Percentiles rank a stretch among this genome's conserved stretches.
phyloP scores from a whole-genome alignment of 1,140 invertebrate genomes.

The Zaprionus vittiger region DNA sequence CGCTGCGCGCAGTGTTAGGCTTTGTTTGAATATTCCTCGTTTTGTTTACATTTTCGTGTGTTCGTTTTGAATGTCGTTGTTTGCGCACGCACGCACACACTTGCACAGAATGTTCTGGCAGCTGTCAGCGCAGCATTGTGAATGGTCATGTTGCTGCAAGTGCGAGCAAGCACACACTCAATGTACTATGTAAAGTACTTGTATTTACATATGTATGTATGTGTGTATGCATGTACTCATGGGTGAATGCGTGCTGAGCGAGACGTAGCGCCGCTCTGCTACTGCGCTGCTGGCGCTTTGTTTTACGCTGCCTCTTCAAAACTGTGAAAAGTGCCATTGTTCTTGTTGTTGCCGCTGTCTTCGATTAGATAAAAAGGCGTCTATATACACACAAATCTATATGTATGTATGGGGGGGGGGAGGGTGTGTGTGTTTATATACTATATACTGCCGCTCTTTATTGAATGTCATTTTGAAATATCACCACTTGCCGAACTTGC shows the following conservation, averaged over 20 bases:
- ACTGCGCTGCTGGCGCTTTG: conserved; percentile 51
- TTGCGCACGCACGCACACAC: conserved; percentile 47
- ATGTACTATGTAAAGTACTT: neutral
- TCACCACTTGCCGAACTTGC: conserved; percentile 40
- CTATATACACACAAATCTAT: conserved; percentile 18
- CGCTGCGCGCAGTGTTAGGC: conserved; percentile 13
- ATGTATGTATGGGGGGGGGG: neutral
- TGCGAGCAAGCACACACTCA: conserved; percentile 14
- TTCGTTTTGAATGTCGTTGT: conserved; percentile 29
- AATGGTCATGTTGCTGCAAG: conserved; percentile 55
- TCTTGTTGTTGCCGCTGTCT: conserved; percentile 37
- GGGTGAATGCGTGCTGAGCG: conserved; percentile 10
- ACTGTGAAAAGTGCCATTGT: conserved; percentile 32
- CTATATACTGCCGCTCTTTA: conserved; percentile 38
- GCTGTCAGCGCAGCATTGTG: conserved; percentile 68
- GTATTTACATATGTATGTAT: conserved; percentile 1
- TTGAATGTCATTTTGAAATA: conserved; percentile 71
- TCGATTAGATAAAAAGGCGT: conserved; percentile 68
- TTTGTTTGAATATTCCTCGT: conserved; percentile 34
- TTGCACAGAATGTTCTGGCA: conserved; percentile 61
- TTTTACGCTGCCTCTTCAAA: conserved; percentile 42
- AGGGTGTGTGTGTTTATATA: conserved; percentile 37
- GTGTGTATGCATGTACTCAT: conserved; percentile 9
- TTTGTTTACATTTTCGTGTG: conserved; percentile 32
- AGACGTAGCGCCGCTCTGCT: conserved; percentile 38